Conservation (phyloP, 2,888 invertebrate genomes). For the Volucella bombylans region DNA sequence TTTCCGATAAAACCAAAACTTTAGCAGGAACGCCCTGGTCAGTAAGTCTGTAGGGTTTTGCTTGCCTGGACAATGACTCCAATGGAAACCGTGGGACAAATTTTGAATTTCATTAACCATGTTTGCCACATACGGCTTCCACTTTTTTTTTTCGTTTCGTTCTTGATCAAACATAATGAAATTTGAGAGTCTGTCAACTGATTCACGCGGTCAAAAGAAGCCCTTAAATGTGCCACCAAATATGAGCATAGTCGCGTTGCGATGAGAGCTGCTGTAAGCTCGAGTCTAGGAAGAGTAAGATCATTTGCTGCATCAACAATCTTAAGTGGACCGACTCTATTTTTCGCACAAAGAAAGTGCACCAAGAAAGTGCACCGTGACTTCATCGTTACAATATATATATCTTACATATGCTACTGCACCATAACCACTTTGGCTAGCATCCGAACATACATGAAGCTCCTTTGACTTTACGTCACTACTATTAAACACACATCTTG, state of each 20-base stretch:
- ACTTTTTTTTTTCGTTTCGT: background rate
- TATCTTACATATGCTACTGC: constrained; percentile 14
- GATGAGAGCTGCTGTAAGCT: constrained; percentile 30
- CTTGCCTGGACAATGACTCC: background rate
- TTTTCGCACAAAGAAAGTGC: constrained; percentile 33
- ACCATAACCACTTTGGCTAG: no score
- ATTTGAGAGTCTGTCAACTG: constrained; percentile 28
- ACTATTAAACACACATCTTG: no score
- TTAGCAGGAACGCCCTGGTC: no score
- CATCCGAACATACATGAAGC: no score
- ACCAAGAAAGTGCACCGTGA: constrained; percentile 6
- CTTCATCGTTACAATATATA: background rate
- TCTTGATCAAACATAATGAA: constrained; percentile 20
- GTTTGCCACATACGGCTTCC: constrained; percentile 21
- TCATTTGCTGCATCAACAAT: constrained; percentile 1
- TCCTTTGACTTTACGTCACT: no score
- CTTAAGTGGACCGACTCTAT: constrained; percentile 32
- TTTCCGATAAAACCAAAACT: no score
- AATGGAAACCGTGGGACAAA: background rate
- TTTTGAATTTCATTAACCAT: constrained; percentile 17
- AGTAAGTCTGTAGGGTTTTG: no score
- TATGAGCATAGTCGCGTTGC: constrained; percentile 33
- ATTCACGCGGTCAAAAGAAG: constrained; percentile 2
- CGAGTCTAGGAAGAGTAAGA: constrained; percentile 11
- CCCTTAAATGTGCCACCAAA: constrained; percentile 5